phyloP scores from a whole-genome alignment of 2,888 invertebrate species.

The Flexamia atlantica region DNA sequence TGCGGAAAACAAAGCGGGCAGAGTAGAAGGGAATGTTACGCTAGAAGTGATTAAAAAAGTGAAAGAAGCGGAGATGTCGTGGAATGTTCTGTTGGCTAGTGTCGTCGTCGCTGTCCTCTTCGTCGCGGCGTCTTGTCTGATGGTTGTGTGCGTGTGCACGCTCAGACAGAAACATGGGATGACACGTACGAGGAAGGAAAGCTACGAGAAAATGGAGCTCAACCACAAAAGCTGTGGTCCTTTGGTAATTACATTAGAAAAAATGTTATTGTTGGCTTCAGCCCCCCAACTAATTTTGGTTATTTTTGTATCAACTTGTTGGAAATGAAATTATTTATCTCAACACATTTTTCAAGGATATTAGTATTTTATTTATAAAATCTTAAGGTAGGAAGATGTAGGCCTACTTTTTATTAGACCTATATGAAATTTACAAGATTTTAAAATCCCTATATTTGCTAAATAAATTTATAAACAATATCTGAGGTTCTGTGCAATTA shows the following conservation, averaged over 20 bases:
- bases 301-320: too few relatives aligned
- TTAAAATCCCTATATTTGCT: too few relatives aligned
- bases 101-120: constrained; percentile 81
- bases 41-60: constrained; percentile 77
- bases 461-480: too few relatives aligned
- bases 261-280: too few relatives aligned
- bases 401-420: too few relatives aligned
- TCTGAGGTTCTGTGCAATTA: too few relatives aligned
- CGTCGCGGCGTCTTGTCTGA: constrained; percentile 82
- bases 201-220: constrained; percentile 89
- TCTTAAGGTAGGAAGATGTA: too few relatives aligned
- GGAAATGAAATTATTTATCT: too few relatives aligned
- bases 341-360: too few relatives aligned
- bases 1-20: constrained; percentile 89
- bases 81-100: constrained; percentile 82
- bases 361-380: too few relatives aligned
- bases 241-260: neutral
- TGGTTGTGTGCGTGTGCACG: constrained; percentile 80
- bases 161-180: constrained; percentile 73
- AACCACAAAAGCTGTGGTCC: constrained; percentile 76
- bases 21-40: constrained; percentile 85
- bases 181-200: constrained; percentile 76
- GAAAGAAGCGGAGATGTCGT: constrained; percentile 76
- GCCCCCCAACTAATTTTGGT: too few relatives aligned
- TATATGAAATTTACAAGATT: too few relatives aligned